Evolutionary conservation across 2,113 vertebrate genomes (phyloP).

Genomic region (Ameiurus melas): DNA sequence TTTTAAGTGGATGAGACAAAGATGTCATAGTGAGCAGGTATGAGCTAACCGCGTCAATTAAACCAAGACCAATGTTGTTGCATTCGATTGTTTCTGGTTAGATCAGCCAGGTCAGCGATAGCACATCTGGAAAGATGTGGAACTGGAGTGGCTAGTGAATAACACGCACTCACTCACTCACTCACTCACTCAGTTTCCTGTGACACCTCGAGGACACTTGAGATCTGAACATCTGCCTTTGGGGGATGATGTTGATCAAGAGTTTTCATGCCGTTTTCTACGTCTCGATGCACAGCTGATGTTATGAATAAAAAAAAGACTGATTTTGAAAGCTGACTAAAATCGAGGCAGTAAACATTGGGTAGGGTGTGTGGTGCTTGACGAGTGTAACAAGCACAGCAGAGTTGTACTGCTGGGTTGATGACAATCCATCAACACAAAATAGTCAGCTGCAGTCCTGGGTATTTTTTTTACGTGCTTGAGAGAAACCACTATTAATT

Average conservation of each 20-base stretch:
- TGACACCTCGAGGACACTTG: conserved; percentile 23
- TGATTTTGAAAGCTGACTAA: neutral
- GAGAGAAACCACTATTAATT: neutral
- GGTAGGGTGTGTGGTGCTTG: neutral
- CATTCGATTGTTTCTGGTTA: conserved; percentile 47
- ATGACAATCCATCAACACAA: neutral
- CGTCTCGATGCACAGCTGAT: conserved; percentile 2
- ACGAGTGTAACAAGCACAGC: conserved; percentile 25
- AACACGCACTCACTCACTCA: neutral
- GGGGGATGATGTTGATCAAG: neutral
- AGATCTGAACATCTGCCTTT: conserved; percentile 38
- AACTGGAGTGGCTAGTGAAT: conserved; percentile 12
- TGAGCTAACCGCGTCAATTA: conserved; percentile 39
- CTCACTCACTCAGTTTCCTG: neutral
- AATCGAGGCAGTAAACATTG: conserved; percentile 9
- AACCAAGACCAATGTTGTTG: conserved; percentile 32
- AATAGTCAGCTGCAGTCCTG: conserved; percentile 9
- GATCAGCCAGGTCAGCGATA: conserved; percentile 35
- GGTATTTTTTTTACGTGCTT: too few relatives aligned
- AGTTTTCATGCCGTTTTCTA: neutral
- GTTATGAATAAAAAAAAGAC: neutral
- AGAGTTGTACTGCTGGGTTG: conserved; percentile 16
- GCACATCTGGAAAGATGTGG: conserved; percentile 30
- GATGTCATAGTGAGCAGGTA: conserved; percentile 3
- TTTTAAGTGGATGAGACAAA: conserved; percentile 36